These are phyloP conservation scores for Marmota flaviventris DNA, from an alignment of 2,113 vertebrate genomes.

Conservation along the genomic window DNA sequence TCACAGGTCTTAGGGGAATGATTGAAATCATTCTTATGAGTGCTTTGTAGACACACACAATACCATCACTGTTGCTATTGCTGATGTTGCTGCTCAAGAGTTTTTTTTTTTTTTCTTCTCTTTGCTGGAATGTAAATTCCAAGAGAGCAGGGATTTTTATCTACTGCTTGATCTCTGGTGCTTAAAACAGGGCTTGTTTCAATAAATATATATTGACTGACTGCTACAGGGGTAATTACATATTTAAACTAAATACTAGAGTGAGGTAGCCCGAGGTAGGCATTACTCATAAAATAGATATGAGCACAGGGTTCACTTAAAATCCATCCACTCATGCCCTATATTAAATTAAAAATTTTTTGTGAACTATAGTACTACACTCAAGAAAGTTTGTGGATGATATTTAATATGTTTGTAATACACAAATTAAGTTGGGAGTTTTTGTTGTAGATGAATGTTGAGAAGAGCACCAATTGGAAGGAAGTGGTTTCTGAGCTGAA, in stretches of 20 bases:
- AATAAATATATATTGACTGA: not conserved
- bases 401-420: conserved; percentile 19
- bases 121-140: not conserved
- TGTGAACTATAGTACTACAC: not conserved
- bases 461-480: not conserved
- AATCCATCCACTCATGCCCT: not conserved
- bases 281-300: not conserved
- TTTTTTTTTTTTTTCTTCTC: conserved; percentile 38
- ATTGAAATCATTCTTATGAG: not conserved
- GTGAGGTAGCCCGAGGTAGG: not conserved
- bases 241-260: not conserved
- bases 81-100: not conserved
- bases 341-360: not conserved
- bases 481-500: conserved; percentile 14
- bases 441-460: conserved; percentile 2
- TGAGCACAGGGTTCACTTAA: not conserved
- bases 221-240: not conserved
- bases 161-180: not conserved
- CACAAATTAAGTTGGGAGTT: not conserved
- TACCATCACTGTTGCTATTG: not conserved
- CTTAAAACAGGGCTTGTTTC: not conserved
- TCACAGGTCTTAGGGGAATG: not conserved
- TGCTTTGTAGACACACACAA: not conserved
- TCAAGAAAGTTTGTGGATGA: conserved; percentile 4
- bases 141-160: not conserved